Conservation (phyloP, 2,888 invertebrate species). For the Sarcophaga carnaria region DNA sequence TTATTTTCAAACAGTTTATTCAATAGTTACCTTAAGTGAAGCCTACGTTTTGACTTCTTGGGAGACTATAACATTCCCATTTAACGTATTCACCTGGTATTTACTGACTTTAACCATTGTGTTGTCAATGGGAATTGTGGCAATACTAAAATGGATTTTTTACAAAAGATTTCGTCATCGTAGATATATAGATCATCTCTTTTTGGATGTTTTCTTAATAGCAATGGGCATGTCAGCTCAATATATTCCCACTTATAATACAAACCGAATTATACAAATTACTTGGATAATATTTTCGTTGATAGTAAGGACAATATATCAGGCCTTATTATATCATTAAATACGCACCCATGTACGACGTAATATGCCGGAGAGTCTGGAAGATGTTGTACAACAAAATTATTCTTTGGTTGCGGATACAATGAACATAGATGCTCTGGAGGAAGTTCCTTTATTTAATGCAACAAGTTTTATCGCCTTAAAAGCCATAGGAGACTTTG, state of each 20-base stretch:
- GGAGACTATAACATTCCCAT: conserved; percentile 70
- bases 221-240: conserved; percentile 51
- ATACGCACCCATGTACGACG: conserved; percentile 62
- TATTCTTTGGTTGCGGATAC: conserved; percentile 59
- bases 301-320: conserved; percentile 69
- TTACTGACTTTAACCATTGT: neutral
- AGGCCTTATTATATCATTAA: conserved; percentile 66
- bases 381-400: conserved; percentile 30
- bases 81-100: conserved; percentile 67
- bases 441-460: neutral
- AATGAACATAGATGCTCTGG: conserved; percentile 10
- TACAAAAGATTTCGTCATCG: neutral
- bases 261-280: conserved; percentile 55
- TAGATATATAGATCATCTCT: neutral
- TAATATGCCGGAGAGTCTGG: conserved; percentile 48
- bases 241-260: conserved; percentile 46
- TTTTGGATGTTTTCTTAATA: conserved; percentile 22
- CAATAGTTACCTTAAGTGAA: conserved; percentile 49
- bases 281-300: conserved; percentile 66
- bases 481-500: conserved; percentile 16
- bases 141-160: neutral
- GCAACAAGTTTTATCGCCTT: conserved; percentile 31
- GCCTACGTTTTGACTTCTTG: conserved; percentile 63
- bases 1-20: conserved; percentile 67
- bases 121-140: neutral